Evolutionary conservation across 2,113 vertebrate genomes (phyloP), one percentile per base, ranked within the genome.

Genomic region (Kryptolebias marmoratus): DNA sequence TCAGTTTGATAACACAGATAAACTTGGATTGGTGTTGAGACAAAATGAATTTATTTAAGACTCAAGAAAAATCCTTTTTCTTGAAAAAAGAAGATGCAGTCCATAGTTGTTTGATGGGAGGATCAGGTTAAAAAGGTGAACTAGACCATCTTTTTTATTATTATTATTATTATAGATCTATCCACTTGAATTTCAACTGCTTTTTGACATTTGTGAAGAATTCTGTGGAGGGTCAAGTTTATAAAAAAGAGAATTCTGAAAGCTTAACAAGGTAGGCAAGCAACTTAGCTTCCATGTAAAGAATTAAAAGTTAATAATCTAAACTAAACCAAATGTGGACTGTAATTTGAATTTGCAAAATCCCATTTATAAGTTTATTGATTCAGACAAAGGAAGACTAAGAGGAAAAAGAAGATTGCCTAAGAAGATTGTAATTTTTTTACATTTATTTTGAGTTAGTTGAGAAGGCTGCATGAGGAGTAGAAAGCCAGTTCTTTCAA

Each of bases 11-110:
- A 65, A 73, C 44, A 27, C 27, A 2, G 27, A 3, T 54, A 44
- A 18, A 63, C 18, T 5, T 30, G 49, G 36, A 45, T 65, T 77
- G 71, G 58, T 82, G 73, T 52, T 59, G 42, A 65, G 61, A 69
- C 28, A 53, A 44, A 14, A 60, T 30, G 39, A 42, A 42, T 8
- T 42, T 5, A 10, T 42, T 42, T 10, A 42, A 42, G 9, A 42
- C 39, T 36, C 5, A 42, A 10, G 39, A 9, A 42, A 42, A 42
- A 5, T 1, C 39, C 10, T 42, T 42, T 42, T 42, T 5, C 1
- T 8, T 42, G 39, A 42, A 42, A 42, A 5, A 42, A 42, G 1
- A 5, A 42, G 9, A 42, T 42, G 39, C 5, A 42, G 39, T 42
- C 8, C 39, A 42, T 1, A 42, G 39, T 36, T 36, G 3, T 36